Evolutionary conservation across 2,797 vertebrate genomes (phyloP).

Genomic region (Loriculus beryllinus): DNA sequence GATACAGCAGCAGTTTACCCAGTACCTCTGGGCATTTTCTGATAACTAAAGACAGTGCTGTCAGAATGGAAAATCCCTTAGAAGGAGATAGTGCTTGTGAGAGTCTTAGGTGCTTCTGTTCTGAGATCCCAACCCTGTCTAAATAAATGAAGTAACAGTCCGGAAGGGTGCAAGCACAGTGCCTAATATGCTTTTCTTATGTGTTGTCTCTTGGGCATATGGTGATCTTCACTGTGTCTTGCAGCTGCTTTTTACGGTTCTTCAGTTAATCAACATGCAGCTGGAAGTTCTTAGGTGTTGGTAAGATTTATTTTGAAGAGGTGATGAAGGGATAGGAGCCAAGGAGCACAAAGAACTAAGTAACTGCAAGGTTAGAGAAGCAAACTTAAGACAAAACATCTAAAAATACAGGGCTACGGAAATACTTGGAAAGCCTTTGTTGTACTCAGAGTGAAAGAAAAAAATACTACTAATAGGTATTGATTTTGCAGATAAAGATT

Average conservation of each 20-base stretch:
- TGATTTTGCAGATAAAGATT: slow-evolving; percentile 94
- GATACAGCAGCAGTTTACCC: not conserved
- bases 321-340: not conserved
- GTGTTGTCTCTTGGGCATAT: not conserved
- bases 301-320: not conserved
- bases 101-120: not conserved
- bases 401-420: not conserved
- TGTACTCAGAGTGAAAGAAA: not conserved
- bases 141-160: not conserved
- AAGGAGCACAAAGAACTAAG: not conserved
- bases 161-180: not conserved
- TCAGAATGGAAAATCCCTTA: not conserved
- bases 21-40: not conserved
- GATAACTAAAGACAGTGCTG: not conserved
- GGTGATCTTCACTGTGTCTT: not conserved
- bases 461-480: slow-evolving; percentile 36
- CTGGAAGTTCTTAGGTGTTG: not conserved
- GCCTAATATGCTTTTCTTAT: not conserved
- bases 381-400: not conserved
- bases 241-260: not conserved
- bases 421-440: not conserved
- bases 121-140: not conserved
- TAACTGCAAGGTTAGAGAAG: not conserved
- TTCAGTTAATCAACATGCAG: not conserved
- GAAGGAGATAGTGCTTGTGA: not conserved